Conservation (phyloP, 1,140 invertebrate genomes). For the Heliconius hewitsoni region DNA sequence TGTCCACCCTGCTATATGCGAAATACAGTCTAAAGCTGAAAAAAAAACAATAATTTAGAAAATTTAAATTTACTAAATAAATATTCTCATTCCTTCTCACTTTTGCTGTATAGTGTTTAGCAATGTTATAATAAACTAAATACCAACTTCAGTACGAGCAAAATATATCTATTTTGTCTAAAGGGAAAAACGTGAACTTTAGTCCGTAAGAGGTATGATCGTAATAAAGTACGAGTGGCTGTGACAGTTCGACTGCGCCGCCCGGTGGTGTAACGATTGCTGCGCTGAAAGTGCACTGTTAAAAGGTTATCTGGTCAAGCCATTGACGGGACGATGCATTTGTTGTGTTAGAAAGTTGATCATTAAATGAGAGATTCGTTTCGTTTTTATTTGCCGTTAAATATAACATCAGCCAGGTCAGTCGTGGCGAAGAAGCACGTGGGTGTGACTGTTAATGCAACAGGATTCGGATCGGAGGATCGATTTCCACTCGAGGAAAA, state of each 20-base stretch:
- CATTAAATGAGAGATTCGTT: background rate
- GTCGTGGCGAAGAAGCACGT: no score
- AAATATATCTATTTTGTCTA: slow-evolving; percentile 15
- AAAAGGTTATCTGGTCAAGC: slow-evolving; percentile 39
- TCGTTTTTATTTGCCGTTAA: background rate
- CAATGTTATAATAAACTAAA: slow-evolving; percentile 4
- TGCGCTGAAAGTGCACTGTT: slow-evolving; percentile 33
- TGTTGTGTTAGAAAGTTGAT: slow-evolving; percentile 15
- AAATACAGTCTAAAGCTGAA: no score
- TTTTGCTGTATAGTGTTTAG: background rate
- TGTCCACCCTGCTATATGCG: no score
- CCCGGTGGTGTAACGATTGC: slow-evolving; percentile 31
- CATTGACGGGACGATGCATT: slow-evolving; percentile 23
- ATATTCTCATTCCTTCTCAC: background rate
- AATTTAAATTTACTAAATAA: no score
- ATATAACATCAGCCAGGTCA: no score
- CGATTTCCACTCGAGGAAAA: no score
- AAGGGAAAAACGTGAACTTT: slow-evolving; percentile 32
- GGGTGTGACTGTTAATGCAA: no score
- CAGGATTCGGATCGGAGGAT: no score
- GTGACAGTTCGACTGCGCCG: slow-evolving; percentile 45
- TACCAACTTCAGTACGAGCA: background rate
- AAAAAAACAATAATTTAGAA: no score
- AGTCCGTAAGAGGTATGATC: slow-evolving; percentile 24
- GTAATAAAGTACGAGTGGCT: slow-evolving; percentile 36